These are phyloP conservation scores for Brachypterus glaber DNA, from an alignment of 2,888 invertebrate species.

Conservation along the genomic window DNA sequence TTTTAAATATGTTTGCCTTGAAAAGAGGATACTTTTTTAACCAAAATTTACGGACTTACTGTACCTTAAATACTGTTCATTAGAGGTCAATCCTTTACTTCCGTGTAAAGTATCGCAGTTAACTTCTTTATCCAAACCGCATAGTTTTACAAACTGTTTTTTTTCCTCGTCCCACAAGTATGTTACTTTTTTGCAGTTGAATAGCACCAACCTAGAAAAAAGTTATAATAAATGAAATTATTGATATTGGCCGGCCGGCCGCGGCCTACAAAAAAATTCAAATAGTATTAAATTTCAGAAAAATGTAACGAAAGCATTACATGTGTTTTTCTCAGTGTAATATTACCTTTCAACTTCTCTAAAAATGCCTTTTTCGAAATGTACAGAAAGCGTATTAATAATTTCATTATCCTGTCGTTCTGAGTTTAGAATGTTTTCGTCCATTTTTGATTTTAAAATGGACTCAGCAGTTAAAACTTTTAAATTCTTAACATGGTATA, in stretches of 20 bases:
- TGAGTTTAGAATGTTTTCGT: constrained; percentile 27
- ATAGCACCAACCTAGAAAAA: constrained; percentile 43
- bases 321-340: neutral
- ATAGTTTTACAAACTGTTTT: constrained; percentile 58
- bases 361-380: constrained; percentile 37
- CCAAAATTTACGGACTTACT: neutral
- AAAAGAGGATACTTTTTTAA: neutral
- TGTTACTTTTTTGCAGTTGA: constrained; percentile 74
- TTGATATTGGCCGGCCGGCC: neutral
- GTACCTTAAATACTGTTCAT: constrained; percentile 56
- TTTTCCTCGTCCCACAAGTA: constrained; percentile 70
- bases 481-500: constrained; percentile 35
- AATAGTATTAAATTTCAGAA: too few relatives aligned
- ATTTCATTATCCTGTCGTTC: constrained; percentile 19
- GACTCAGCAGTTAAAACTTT: constrained; percentile 32
- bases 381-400: constrained; percentile 26
- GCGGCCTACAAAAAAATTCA: too few relatives aligned
- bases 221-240: constrained; percentile 6
- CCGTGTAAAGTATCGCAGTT: constrained; percentile 56
- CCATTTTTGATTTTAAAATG: constrained; percentile 28
- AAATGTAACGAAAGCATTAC: neutral
- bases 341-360: constrained; percentile 33
- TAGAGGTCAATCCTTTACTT: constrained; percentile 48
- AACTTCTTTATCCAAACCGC: constrained; percentile 63
- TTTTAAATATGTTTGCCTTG: constrained; percentile 1